Conservation (phyloP, 2,113 vertebrate species). For the Charadrius vociferus region DNA sequence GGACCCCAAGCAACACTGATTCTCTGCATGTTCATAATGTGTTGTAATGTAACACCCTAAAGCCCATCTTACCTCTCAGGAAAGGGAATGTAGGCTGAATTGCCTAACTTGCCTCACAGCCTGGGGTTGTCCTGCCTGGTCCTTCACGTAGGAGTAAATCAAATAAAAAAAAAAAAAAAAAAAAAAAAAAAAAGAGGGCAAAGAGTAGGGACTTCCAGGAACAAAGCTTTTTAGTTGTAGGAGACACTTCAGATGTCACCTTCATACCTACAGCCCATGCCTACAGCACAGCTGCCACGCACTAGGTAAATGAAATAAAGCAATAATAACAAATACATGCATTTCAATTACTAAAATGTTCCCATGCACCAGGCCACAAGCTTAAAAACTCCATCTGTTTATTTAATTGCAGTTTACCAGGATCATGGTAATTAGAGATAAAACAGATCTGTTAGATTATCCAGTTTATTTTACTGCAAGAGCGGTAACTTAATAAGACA, state of each 20-base stretch:
- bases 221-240: background rate
- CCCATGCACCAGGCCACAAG: constrained; percentile 11
- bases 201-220: background rate
- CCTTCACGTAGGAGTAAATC: background rate
- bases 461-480: constrained; percentile 58
- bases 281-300: background rate
- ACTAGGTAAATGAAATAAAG: background rate
- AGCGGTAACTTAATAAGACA: constrained; percentile 54
- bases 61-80: background rate
- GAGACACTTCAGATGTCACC: background rate
- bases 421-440: constrained; percentile 67
- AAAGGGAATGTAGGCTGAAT: background rate
- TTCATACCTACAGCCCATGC: background rate
- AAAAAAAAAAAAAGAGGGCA: background rate
- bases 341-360: constrained; percentile 16
- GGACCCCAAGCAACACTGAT: background rate
- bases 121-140: background rate
- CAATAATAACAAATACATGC: background rate
- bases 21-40: background rate
- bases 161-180: background rate
- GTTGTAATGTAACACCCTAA: background rate
- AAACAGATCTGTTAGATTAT: constrained; percentile 67
- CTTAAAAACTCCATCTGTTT: constrained; percentile 54
- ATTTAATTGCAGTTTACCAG: constrained; percentile 64
- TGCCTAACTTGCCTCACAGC: background rate